phyloP scores from a whole-genome alignment of 2,113 vertebrate genomes.

The Galbula dea region DNA sequence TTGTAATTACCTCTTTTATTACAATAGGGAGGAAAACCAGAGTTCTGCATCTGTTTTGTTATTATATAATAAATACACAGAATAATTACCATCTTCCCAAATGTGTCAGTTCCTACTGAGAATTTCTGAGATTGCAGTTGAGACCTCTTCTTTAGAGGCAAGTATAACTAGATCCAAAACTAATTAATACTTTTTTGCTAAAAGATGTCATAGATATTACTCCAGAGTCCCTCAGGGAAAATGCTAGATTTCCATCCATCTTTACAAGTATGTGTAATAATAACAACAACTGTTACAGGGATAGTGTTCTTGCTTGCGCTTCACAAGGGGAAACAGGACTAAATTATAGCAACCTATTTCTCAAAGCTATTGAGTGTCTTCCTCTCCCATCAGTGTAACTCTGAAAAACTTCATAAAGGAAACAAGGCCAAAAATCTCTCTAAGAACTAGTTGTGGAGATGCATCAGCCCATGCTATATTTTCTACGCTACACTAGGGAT shows the following conservation, averaged over 20 bases:
- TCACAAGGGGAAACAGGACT: not conserved
- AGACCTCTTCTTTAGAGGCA: not conserved
- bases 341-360: not conserved
- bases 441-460: not conserved
- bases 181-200: not conserved
- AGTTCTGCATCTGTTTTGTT: not conserved
- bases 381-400: not conserved
- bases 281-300: not conserved
- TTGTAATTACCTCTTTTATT: not conserved
- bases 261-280: not conserved
- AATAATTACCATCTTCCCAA: not conserved
- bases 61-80: not conserved
- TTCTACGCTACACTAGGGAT: not conserved
- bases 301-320: not conserved
- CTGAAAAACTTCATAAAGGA: not conserved
- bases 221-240: not conserved
- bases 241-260: not conserved
- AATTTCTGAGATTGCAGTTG: not conserved
- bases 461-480: not conserved
- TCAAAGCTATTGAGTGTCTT: not conserved
- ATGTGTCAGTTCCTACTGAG: not conserved
- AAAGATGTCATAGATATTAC: not conserved
- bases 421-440: not conserved
- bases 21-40: not conserved
- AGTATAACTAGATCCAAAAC: not conserved